Conservation (phyloP, 2,888 invertebrate species). For the Scotopteryx bipunctaria region DNA sequence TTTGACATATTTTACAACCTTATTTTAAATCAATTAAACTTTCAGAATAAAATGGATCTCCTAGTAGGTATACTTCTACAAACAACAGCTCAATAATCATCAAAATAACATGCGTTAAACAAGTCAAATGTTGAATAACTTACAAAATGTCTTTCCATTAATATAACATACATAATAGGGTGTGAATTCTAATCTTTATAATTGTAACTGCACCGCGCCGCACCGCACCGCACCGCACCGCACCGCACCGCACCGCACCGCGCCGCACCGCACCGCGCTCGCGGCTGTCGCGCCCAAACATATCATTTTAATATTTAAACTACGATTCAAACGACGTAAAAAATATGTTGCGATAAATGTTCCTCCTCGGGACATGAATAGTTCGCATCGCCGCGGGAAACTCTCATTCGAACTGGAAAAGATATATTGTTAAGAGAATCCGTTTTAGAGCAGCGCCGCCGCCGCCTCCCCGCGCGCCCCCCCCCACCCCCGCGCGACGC, state of each 20-base stretch:
- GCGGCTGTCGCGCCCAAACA: slow-evolving; percentile 13
- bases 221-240: background rate
- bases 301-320: slow-evolving; percentile 56
- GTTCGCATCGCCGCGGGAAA: slow-evolving; percentile 52
- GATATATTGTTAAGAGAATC: slow-evolving; percentile 57
- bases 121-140: too few species aligned
- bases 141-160: too few species aligned
- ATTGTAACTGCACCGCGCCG: too few species aligned
- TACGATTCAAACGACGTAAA: slow-evolving; percentile 46
- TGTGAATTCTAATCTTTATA: too few species aligned
- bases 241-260: background rate
- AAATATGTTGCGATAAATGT: slow-evolving; percentile 48
- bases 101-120: too few species aligned
- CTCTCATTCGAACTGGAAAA: slow-evolving; percentile 56
- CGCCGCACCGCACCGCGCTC: background rate
- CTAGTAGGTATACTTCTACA: too few species aligned
- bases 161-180: too few species aligned
- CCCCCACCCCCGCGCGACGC: slow-evolving; percentile 1
- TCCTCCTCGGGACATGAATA: slow-evolving; percentile 45
- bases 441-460: slow-evolving; percentile 43
- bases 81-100: too few species aligned
- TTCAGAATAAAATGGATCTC: too few species aligned
- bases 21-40: too few species aligned
- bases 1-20: too few species aligned
- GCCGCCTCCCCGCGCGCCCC: slow-evolving; percentile 14